A percentile compares a stretch with the other conserved stretches of the same genome.
These are phyloP conservation scores for Microcebus tavaratra DNA, from an alignment of 2,113 vertebrate species.

Conservation along the genomic window DNA sequence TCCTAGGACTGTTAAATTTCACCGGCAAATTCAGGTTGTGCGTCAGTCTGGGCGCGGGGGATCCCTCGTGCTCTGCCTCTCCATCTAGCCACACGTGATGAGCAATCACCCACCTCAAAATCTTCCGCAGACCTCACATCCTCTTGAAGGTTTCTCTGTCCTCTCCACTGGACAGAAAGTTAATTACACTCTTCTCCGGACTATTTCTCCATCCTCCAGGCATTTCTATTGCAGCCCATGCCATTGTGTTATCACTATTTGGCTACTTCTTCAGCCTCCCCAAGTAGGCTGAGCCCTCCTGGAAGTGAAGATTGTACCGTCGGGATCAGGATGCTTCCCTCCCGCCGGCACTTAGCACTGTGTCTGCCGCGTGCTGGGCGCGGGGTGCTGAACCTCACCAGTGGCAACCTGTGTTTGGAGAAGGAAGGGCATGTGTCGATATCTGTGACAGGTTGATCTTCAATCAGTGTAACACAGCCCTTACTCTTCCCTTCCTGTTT, in stretches of 20 bases:
- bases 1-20: not conserved
- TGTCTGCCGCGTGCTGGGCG: not conserved
- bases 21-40: not conserved
- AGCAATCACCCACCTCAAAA: not conserved
- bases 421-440: not conserved
- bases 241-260: not conserved
- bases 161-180: not conserved
- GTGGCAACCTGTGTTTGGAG: not conserved
- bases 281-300: not conserved
- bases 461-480: not conserved
- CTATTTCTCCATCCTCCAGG: not conserved
- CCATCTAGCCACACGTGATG: rapidly evolving
- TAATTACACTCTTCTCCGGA: not conserved
- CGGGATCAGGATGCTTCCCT: not conserved
- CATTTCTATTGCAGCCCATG: not conserved
- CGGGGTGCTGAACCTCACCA: not conserved
- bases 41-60: not conserved
- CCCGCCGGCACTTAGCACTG: too few relatives aligned
- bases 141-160: not conserved
- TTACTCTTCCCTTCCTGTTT: not conserved
- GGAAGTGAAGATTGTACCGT: not conserved
- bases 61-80: not conserved
- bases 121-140: not conserved
- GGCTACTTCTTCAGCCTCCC: not conserved
- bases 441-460: not conserved